Base-by-base conservation (phyloP, 2,888 invertebrate genomes). In the Parnassius orleans region DNA sequence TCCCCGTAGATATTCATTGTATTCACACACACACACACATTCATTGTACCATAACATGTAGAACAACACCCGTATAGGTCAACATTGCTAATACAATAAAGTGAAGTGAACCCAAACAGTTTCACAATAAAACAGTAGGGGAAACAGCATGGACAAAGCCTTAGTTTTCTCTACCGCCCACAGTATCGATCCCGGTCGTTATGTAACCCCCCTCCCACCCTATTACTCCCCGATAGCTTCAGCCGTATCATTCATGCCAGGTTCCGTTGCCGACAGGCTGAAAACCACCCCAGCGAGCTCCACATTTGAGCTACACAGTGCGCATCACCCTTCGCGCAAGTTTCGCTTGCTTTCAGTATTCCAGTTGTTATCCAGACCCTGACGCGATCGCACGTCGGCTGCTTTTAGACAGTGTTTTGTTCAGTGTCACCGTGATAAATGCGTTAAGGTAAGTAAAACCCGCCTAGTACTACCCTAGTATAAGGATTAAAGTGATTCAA, bases 111-210 rank as follows among this genome's bases (percentile, higher is more conserved):
- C 67, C 67, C 66, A 72, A 72, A 73, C 69, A 74, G 76, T 62
- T 65, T 64, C 54, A 65, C 65, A 65, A 66, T 65, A 69, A 75
- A 73, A 71, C 75, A 74, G 75, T 70, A 63, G 63, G 58, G 24
- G 43, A 46, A 67, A 59, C 67, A 73, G 64, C 73, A 72, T 84
- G 80, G 67, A 77, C 75, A 77, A 74, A 69, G 72, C 76, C 78
- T 78, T 78, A 74, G 75, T 67, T 60, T 68, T 67, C 71, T 73
- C 74, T 74, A 74, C 78, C 79, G 77, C 77, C 78, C 79, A 72
- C 68, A 60, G 72, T 87, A 90, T 90, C 86, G 90, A 89, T 88
- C 88, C 68, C 43, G 70, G 50, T 69, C 72, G 82, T 90, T 90
- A 88, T 83, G 77, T 88, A 90, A 90, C 80, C 79, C 68, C 66